Evolutionary conservation across 1,140 invertebrate genomes (phyloP), one percentile per base, ranked within the genome.

Genomic region (Drosophila ercepeae): DNA sequence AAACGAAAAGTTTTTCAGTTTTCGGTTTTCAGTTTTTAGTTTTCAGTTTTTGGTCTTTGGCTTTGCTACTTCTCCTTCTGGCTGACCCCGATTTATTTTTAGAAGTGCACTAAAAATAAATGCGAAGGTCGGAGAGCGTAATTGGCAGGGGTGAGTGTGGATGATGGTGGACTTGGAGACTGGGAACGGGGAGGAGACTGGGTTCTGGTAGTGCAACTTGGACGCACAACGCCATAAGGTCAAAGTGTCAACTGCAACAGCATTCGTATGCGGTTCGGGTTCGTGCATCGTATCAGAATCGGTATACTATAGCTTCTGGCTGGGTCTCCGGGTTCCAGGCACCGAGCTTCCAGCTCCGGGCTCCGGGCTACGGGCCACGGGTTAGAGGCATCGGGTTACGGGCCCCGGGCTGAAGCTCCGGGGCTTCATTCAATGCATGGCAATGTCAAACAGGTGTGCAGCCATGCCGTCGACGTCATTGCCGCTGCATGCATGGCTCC

Each of bases 71-170:
- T 69, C 25, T 57, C 46, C 39, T 42, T 75, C 58, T 39, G 23
- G 42, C 53, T 84, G 88, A 90, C 88, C 89, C 82, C 78, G 88
- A 68, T 71, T 71, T 89, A 90, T 90, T 70, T 90, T 84, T 79
- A 88, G 75, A 58, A 81, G 50, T 65, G 68, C 68, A 70, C 82
- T 89, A 84, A 89, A 90, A 88, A 90, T 89, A 90, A 75, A 83
- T 74, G 68, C 78, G 82, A 90, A 90, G 88, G 88, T 81, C 89
- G 57, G n/a, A n/a, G n/a, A n/a, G n/a, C 78, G 52, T 63, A 67
- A 76, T 78, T 71, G 76, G 52, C 51, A 34, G 34, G 34, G 41
- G 21, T 49, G 42, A 53, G 45, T 39, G 44, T 41, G 34, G 4
- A 21, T n/a, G 18, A n/a, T 6, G 16, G 32, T 13, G 32, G 7